phyloP scores from a whole-genome alignment of 2,113 vertebrate species.

The Psettodes erumei region DNA sequence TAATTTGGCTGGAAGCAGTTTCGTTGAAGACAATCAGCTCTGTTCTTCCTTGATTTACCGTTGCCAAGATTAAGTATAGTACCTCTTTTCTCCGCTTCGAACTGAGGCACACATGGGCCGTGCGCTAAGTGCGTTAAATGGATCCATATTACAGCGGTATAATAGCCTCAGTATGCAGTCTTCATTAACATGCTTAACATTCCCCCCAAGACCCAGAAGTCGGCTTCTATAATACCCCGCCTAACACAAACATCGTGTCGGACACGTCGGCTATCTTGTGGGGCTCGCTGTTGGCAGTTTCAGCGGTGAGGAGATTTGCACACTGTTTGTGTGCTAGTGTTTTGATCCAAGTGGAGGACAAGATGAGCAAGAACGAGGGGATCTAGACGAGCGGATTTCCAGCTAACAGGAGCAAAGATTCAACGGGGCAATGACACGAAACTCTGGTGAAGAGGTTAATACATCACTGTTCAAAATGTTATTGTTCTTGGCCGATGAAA shows the following conservation, averaged over 20 bases:
- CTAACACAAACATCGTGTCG: constrained; percentile 75
- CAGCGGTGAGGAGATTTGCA: constrained; percentile 27
- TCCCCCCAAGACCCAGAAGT: constrained; percentile 71
- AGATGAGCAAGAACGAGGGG: constrained; percentile 12
- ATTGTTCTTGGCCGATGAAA: constrained; percentile 30
- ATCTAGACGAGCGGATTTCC: constrained; percentile 27
- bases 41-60: constrained; percentile 47
- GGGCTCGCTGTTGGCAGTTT: constrained; percentile 62
- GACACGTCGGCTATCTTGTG: constrained; percentile 60
- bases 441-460: constrained; percentile 26
- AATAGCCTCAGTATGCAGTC: constrained; percentile 71
- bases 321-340: background rate
- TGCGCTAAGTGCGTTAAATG: constrained; percentile 64
- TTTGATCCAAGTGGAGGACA: constrained; percentile 35
- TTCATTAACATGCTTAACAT: constrained; percentile 76
- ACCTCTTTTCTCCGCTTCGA: constrained; percentile 45
- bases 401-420: constrained; percentile 29
- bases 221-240: constrained; percentile 63
- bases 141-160: constrained; percentile 64
- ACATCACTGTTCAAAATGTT: constrained; percentile 1
- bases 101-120: constrained; percentile 30
- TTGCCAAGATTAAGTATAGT: constrained; percentile 33
- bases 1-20: constrained; percentile 8
- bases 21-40: constrained; percentile 17
- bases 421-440: no score